A percentile compares a stretch with the other conserved stretches of the same genome.
phyloP scores from a whole-genome alignment of 2,888 invertebrate genomes.

The Agrotis puta region DNA sequence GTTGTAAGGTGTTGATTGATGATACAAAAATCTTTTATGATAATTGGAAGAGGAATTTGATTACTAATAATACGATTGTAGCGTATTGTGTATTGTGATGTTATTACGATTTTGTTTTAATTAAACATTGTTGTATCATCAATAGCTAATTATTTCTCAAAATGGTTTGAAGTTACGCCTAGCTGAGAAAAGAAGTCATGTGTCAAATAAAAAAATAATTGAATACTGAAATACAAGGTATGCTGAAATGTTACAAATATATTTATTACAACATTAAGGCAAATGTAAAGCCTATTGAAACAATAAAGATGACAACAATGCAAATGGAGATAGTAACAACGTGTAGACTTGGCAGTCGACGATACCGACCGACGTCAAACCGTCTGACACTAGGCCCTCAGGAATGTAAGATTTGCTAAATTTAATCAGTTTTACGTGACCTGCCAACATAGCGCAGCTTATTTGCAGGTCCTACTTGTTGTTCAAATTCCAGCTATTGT shows the following conservation, averaged over 20 bases:
- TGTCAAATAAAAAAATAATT: not conserved
- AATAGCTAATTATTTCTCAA: too few relatives aligned
- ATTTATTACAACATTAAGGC: not conserved
- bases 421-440: slow-evolving; percentile 50
- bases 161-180: too few relatives aligned
- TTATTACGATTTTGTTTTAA: slow-evolving; percentile 5
- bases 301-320: slow-evolving; percentile 32
- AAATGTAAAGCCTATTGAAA: slow-evolving; percentile 18
- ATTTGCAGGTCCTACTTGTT: slow-evolving; percentile 39
- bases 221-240: not conserved
- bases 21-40: slow-evolving; percentile 8
- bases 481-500: slow-evolving; percentile 53
- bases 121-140: too few relatives aligned
- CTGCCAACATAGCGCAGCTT: slow-evolving; percentile 36
- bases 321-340: slow-evolving; percentile 21
- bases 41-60: slow-evolving; percentile 12
- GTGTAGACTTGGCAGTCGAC: slow-evolving; percentile 28
- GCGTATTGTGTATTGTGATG: too few relatives aligned
- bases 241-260: slow-evolving; percentile 16
- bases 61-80: slow-evolving; percentile 10
- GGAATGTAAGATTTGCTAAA: slow-evolving; percentile 49
- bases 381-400: slow-evolving; percentile 36
- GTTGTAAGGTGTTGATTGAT: slow-evolving; percentile 8
- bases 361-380: slow-evolving; percentile 39
- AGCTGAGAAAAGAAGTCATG: not conserved